phyloP scores from a whole-genome alignment of 2,888 invertebrate species.

The Hemistola chrysoprasaria region DNA sequence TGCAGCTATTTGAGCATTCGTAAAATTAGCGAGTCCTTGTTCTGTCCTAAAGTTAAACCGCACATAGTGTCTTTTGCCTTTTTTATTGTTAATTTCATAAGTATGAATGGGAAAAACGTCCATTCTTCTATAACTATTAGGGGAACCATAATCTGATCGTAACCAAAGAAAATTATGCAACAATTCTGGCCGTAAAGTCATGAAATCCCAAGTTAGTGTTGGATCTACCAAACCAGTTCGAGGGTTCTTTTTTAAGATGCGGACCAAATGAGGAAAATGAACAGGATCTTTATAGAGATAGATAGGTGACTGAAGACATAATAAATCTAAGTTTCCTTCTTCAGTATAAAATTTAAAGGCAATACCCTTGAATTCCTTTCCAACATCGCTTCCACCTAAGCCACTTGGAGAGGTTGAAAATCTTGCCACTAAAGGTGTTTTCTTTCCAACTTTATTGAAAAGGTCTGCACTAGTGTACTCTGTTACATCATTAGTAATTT shows the following conservation, averaged over 20 bases:
- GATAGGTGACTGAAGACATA: conserved; percentile 92
- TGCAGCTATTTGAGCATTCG: conserved; percentile 82
- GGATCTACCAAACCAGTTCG: conserved; percentile 90
- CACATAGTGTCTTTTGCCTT: conserved; percentile 87
- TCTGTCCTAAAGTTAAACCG: conserved; percentile 96
- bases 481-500: conserved; percentile 90
- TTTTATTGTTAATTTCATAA: conserved; percentile 91
- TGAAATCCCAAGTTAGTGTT: conserved; percentile 94
- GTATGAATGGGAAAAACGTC: conserved; percentile 95
- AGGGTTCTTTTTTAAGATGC: conserved; percentile 95
- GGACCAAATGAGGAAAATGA: conserved; percentile 92
- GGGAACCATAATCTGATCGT: conserved; percentile 93
- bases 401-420: conserved; percentile 91
- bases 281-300: conserved; percentile 93
- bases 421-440: conserved; percentile 87
- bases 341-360: conserved; percentile 95
- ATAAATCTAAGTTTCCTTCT: conserved; percentile 93
- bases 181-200: conserved; percentile 89
- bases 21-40: conserved; percentile 90
- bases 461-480: conserved; percentile 88
- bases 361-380: conserved; percentile 92
- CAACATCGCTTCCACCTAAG: conserved; percentile 91
- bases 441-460: conserved; percentile 88
- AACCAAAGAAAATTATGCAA: conserved; percentile 89
- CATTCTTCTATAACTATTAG: conserved; percentile 94